A percentile compares a stretch with the other conserved stretches of the same genome.
Evolutionary conservation across 2,797 vertebrate genomes (phyloP).

Genomic region (Halcyon badia): DNA sequence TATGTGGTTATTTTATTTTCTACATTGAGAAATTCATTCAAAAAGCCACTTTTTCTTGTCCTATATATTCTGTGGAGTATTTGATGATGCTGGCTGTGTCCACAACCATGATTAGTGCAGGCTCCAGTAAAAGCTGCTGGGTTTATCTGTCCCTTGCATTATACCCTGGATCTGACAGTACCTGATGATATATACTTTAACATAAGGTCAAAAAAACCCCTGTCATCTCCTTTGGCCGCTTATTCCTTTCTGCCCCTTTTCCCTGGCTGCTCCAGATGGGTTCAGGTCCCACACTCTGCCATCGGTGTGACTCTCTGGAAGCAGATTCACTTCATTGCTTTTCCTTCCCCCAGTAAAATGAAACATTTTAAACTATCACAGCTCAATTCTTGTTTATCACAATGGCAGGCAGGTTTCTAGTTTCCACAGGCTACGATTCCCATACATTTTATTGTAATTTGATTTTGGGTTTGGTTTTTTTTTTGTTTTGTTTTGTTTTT

Average conservation of each 20-base stretch:
- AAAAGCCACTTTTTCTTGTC: neutral
- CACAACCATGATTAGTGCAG: neutral
- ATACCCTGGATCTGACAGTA: neutral
- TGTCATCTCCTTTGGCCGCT: neutral
- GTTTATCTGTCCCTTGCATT: neutral
- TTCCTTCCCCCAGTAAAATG: neutral
- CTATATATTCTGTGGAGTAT: neutral
- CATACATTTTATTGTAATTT: neutral
- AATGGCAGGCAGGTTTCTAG: neutral
- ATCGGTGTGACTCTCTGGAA: neutral
- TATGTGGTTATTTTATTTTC: neutral
- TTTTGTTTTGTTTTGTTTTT: neutral
- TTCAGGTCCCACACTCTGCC: neutral
- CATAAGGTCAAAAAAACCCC: neutral
- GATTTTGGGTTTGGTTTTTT: neutral
- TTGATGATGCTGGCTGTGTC: neutral
- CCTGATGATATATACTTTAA: neutral
- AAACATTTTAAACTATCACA: neutral
- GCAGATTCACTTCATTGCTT: neutral
- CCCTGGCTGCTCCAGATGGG: neutral
- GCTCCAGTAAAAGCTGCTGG: neutral
- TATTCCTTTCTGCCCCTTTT: neutral
- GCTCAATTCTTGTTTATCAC: neutral
- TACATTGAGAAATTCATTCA: neutral
- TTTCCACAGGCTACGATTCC: neutral